These are phyloP conservation scores for Leptonema lineaticorne DNA, from an alignment of 1,140 invertebrate species.

Conservation along the genomic window DNA sequence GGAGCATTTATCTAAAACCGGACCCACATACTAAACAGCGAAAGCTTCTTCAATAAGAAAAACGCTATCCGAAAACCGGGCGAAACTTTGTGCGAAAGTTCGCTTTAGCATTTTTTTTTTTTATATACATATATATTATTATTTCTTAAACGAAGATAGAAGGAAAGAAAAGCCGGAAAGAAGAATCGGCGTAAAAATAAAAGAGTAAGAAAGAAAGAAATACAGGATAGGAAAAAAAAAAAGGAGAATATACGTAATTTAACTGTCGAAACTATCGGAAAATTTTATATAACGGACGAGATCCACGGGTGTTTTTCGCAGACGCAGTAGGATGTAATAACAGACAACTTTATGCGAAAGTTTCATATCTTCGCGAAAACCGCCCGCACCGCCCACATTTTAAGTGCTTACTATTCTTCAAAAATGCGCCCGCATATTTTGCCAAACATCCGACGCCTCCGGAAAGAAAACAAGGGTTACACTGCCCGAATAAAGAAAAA, in stretches of 20 bases:
- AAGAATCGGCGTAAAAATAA: no score
- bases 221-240: neutral
- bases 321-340: conserved; percentile 1
- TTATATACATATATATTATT: no score
- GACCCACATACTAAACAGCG: neutral
- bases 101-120: neutral
- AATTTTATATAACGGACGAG: conserved; percentile 3
- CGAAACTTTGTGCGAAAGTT: neutral
- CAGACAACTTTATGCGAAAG: conserved; percentile 5
- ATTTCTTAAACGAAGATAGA: no score
- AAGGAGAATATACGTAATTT: conserved; percentile 10
- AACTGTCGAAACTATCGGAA: conserved; percentile 14
- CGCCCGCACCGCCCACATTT: neutral
- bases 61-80: neutral
- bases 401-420: conserved; percentile 1
- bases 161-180: no score
- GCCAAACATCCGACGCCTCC: neutral
- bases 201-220: no score
- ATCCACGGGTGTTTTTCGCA: neutral
- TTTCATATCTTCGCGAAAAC: neutral
- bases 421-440: neutral
- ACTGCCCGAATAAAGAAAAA: no score
- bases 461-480: neutral
- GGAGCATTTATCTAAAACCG: neutral
- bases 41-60: neutral